Evolutionary conservation across 1,140 invertebrate genomes (phyloP).

Genomic region (Dendroctonus ponderosae): DNA sequence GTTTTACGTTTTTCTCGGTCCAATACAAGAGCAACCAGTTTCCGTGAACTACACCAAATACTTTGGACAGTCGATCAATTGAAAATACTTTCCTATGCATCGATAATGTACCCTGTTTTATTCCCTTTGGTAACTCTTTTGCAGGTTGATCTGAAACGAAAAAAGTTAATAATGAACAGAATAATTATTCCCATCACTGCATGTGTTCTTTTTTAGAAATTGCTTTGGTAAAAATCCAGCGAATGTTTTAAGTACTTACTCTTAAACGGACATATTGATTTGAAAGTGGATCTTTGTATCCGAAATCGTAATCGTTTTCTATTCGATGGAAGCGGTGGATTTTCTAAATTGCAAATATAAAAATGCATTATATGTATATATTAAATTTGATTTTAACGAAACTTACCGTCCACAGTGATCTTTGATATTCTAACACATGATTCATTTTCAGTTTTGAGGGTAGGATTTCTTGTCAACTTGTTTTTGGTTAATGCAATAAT

Average conservation of each 20-base stretch:
- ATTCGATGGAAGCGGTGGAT: not conserved
- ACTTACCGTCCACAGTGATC: conserved; percentile 3
- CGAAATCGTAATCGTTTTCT: not conserved
- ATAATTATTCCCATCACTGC: not conserved
- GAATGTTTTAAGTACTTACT: not conserved
- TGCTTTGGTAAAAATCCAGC: not conserved
- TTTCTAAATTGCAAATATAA: not conserved
- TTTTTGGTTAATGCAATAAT: not conserved
- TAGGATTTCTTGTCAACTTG: not conserved
- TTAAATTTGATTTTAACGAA: not conserved
- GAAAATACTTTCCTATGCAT: conserved; percentile 14
- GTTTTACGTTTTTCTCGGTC: conserved; percentile 13
- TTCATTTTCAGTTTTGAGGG: not conserved
- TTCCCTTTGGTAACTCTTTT: conserved; percentile 3
- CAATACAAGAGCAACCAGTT: conserved; percentile 13
- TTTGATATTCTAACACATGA: conserved; percentile 12
- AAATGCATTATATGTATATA: too few species aligned
- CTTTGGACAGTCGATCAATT: conserved; percentile 10
- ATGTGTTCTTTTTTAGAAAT: not conserved
- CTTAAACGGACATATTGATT: not conserved
- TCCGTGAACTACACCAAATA: conserved; percentile 12
- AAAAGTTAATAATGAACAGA: not conserved
- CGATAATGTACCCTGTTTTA: conserved; percentile 11
- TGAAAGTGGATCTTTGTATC: not conserved
- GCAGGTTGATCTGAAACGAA: conserved; percentile 13